Evolutionary conservation across 2,797 vertebrate genomes (phyloP).

Genomic region (Amblyopsis hoosieri): DNA sequence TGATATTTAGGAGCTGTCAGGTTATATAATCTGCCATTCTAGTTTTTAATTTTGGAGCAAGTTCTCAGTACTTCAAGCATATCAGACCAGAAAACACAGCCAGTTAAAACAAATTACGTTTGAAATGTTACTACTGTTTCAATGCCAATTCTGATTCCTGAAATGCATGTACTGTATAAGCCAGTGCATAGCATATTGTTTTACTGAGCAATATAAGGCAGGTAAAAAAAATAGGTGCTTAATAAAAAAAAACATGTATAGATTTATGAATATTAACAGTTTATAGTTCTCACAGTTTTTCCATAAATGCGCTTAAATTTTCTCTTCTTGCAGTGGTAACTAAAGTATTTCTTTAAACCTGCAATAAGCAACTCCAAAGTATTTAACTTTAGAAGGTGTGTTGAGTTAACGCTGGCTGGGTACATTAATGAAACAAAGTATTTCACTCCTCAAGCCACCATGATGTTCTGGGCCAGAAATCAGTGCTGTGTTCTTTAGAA

Average conservation of each 20-base stretch:
- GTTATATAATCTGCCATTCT: too few species aligned
- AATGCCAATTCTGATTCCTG: background rate
- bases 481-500: constrained; percentile 56
- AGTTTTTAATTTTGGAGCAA: too few species aligned
- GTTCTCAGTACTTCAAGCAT: too few species aligned
- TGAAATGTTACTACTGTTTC: background rate
- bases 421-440: constrained; percentile 67
- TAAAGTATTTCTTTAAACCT: constrained; percentile 16
- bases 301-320: too few species aligned
- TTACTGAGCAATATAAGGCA: too few species aligned
- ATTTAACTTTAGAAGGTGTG: constrained; percentile 35
- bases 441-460: constrained; percentile 63
- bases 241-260: background rate
- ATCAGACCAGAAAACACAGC: too few species aligned
- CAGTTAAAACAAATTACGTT: background rate
- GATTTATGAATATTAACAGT: background rate
- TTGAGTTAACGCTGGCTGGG: constrained; percentile 48
- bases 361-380: constrained; percentile 34
- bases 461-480: constrained; percentile 62
- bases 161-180: too few species aligned
- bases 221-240: background rate
- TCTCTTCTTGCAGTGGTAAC: constrained; percentile 22
- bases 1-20: too few species aligned
- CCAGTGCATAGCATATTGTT: too few species aligned
- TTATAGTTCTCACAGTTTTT: too few species aligned